phyloP scores from a whole-genome alignment of 2,797 vertebrate genomes.

The Mareca penelope region DNA sequence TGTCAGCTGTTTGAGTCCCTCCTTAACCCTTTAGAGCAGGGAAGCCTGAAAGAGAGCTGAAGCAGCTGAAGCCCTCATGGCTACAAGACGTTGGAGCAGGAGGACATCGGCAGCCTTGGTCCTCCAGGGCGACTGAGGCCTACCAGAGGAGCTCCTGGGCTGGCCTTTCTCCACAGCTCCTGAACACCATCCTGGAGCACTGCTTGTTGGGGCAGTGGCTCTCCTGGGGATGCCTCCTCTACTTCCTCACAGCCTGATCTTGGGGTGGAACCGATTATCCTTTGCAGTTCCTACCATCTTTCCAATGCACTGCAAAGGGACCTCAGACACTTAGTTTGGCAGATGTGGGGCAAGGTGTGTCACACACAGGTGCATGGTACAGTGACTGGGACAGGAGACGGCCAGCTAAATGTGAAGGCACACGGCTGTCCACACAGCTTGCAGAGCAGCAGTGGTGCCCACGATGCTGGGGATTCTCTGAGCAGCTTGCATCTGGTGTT shows the following conservation, averaged over 20 bases:
- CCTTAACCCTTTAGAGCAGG: not conserved
- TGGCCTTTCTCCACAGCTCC: not conserved
- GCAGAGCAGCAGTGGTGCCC: not conserved
- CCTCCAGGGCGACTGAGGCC: not conserved
- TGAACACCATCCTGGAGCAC: rapidly evolving
- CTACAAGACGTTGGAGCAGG: rapidly evolving
- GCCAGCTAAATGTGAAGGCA: not conserved
- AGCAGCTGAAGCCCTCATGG: not conserved
- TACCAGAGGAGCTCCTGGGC: not conserved
- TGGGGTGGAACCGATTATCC: not conserved
- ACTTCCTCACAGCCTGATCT: not conserved
- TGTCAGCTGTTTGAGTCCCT: not conserved
- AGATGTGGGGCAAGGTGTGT: not conserved
- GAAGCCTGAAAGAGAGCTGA: not conserved
- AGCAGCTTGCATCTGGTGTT: not conserved
- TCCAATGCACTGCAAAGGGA: not conserved
- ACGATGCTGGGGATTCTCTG: not conserved
- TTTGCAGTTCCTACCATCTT: not conserved
- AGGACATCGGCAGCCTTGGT: not conserved
- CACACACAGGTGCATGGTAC: rapidly evolving
- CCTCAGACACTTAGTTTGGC: not conserved
- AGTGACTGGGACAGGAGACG: not conserved
- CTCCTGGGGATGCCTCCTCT: not conserved
- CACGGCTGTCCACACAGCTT: not conserved
- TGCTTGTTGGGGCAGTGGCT: not conserved